Evolutionary conservation across 2,797 vertebrate genomes (phyloP), one percentile per base, ranked within the genome.

Genomic region (Malacoraja senta): DNA sequence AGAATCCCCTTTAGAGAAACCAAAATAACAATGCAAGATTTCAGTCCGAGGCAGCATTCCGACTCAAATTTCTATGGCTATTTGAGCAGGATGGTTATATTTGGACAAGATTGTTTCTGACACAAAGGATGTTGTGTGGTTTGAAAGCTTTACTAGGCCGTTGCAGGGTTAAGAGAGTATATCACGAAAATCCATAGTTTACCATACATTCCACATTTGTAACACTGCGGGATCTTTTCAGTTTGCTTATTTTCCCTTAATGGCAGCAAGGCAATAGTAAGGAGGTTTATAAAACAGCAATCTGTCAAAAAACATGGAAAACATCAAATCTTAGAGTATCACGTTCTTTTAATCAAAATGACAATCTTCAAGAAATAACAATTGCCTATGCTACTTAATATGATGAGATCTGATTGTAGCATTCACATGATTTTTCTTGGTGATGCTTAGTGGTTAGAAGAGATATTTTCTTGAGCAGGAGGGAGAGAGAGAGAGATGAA

Each of bases 291-390:
- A 86, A n/a, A 13, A 53, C 29, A 84, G 29, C 61, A 61, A 58
- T 63, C 13, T 63, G 83, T 86, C 29, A 63, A 86, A 29, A n/a
- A 63, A 32, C n/a, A 68, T 68, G n/a, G 53, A 68, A 35, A 88
- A 68, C 35, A 35, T 88, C 84, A 32, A 65, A 88, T 19, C 61
- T 88, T 88, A 19, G n/a, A 35, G 12, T 88, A 17, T 35, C 17
- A 19, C 24, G 44, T 32, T 19, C 32, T 86, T 68, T 21, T 35
- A 81, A 88, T 68, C 38, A 65, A 88, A 88, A 68, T 88, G n/a
- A 68, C 61, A 68, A 68, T 35, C 17, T 88, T 88, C 81, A 88
- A 32, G 63, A 88, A 88, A 88, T 88, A 88, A 88, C 17, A 68
- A 35, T 68, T 35, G n/a, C 81, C 24, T 84, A 24, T 61, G 81